Evolutionary conservation across 2,797 vertebrate species (phyloP), one percentile per base, ranked within the genome.

Genomic region (Valencia hispanica): DNA sequence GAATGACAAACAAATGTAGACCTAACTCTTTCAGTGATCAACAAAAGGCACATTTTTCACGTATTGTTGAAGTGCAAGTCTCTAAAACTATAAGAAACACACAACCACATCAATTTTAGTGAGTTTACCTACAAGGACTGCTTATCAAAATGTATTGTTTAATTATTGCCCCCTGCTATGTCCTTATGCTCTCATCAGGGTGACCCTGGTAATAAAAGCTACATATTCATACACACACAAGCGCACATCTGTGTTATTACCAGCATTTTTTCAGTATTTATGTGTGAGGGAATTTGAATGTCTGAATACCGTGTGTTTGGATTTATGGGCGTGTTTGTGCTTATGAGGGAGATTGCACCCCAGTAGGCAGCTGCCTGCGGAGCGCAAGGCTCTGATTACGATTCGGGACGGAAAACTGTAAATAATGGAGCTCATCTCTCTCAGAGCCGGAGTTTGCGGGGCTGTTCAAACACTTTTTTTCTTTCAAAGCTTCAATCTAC

Each of bases 261-360:
- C 48, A 48, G 75, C 57, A 66, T 78, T 71, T 86, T 59, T 61
- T 80, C 57, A 75, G 20, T 85, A 74, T 75, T 59, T 71, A 81
- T 69, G 53, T 92, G 74, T 85, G 77, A 57, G 79, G 66, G 78
- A 91, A 94, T 94, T 87, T 92, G 82, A 94, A 91, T 93, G 83
- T 77, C 80, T 83, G 85, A 86, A 92, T 86, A 87, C 80, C 79
- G 87, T 90, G 77, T 79, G 83, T 87, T 85, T 91, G 85, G 87
- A 94, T 95, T 95, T 95, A 95, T 92, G 89, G 87, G 57, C 77
- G 82, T 93, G 87, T 94, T 93, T 94, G 91, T 94, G 86, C 88
- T 86, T 85, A 87, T 84, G 68, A 83, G 82, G 87, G 69, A 72
- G 92, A 95, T 95, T 95, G 92, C 91, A 81, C 92, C 90, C 85